Conservation (phyloP, 2,797 vertebrate species). For the Labroides dimidiatus region DNA sequence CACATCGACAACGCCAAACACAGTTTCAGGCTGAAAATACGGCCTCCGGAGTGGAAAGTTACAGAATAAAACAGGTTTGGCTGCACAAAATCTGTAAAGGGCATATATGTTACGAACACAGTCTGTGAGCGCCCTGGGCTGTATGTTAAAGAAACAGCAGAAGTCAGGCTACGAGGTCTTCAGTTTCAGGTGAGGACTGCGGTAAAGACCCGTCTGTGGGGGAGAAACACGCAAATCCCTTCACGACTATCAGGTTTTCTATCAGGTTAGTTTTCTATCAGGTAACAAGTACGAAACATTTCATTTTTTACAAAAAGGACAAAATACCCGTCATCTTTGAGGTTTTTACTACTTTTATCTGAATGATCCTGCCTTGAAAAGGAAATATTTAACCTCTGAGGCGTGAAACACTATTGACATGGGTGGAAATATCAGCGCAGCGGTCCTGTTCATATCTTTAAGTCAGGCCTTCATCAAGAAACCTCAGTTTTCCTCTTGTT, state of each 20-base stretch:
- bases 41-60: slow-evolving; percentile 13
- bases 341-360: neutral
- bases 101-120: slow-evolving; percentile 21
- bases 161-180: slow-evolving; percentile 13
- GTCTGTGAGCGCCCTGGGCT: slow-evolving; percentile 11
- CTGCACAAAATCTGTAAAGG: slow-evolving; percentile 21
- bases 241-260: slow-evolving; percentile 23
- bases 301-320: no score
- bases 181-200: neutral
- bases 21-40: slow-evolving; percentile 26
- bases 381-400: no score
- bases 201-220: neutral
- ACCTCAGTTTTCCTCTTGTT: no score
- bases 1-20: slow-evolving; percentile 9
- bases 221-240: slow-evolving; percentile 40
- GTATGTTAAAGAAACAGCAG: slow-evolving; percentile 13
- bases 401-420: no score
- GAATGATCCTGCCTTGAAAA: no score
- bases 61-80: slow-evolving; percentile 38
- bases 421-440: no score
- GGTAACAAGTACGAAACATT: slow-evolving; percentile 18
- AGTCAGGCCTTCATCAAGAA: no score
- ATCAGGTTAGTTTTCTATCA: no score
- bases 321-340: neutral
- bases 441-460: no score